These are phyloP conservation scores for Actinemys pallida DNA, from an alignment of 2,113 vertebrate genomes.

Conservation along the genomic window DNA sequence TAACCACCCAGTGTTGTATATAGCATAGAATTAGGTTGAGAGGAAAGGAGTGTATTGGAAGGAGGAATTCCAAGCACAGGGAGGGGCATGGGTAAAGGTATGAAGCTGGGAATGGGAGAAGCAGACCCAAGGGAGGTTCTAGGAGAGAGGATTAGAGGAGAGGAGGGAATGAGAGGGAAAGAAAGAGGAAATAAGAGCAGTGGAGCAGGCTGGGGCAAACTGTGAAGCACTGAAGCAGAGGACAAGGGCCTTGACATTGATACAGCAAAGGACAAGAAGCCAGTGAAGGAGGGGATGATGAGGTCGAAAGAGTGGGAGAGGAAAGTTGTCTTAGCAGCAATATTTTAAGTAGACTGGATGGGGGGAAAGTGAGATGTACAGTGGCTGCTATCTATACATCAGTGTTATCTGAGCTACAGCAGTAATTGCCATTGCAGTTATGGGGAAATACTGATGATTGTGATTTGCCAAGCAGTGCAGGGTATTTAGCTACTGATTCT, in stretches of 20 bases:
- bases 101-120: neutral
- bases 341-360: neutral
- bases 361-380: neutral
- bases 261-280: neutral
- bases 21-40: neutral
- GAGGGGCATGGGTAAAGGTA: neutral
- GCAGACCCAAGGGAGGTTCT: neutral
- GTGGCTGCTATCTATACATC: neutral
- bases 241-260: neutral
- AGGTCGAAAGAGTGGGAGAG: neutral
- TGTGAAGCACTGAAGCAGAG: neutral
- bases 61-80: neutral
- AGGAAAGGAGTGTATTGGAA: neutral
- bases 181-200: neutral
- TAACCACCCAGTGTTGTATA: neutral
- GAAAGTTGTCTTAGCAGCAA: neutral
- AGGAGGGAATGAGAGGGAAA: neutral
- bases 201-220: neutral
- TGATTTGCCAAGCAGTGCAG: neutral
- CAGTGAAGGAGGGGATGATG: neutral
- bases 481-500: neutral
- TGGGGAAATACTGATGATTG: neutral
- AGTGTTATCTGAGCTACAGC: neutral
- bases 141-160: neutral
- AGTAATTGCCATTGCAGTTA: neutral